Evolutionary conservation across 2,888 invertebrate genomes (phyloP), one percentile per base, ranked within the genome.

Genomic region (Pammene aurita): DNA sequence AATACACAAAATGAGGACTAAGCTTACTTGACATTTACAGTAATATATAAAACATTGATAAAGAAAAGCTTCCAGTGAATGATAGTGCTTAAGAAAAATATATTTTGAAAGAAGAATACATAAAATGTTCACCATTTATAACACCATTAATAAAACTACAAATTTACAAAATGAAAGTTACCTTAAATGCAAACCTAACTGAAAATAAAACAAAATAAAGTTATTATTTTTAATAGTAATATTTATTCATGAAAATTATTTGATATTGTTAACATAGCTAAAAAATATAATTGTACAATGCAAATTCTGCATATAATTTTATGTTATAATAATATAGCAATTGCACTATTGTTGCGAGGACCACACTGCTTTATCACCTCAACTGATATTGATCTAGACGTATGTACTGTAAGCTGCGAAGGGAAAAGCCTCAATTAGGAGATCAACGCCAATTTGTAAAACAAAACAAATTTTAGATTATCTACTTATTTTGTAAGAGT

Each of bases 271-370:
- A 86, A 89, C 86, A 87, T 87, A 88, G 88, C 88, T 90, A 90
- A 87, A 88, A 89, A 89, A 89, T 89, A 88, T 90, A 90, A 89
- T 90, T 92, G 91, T 92, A 91, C 92, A 91, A 90, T 89, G 90
- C 90, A 92, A 84, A 84, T 85, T 76, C 80, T 91, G 90, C 90
- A 87, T 89, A 88, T 89, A 90, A 89, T 89, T 90, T 89, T 86
- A 83, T 84, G 80, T 84, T 85, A 75, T 84, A 84, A 84, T 87
- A 81, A 81, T 84, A 84, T 85, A 88, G 89, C 87, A 87, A 92
- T 92, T 92, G 92, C 92, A 92, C 92, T 92, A 90, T 90, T 89
- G 87, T 89, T 90, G 90, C 89, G 89, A 90, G 92, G 92, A 89
- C 89, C 91, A 91, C 86, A 88, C 88, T 88, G 89, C 87, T 84